These are phyloP conservation scores for Rosalia funebris DNA, from an alignment of 2,888 invertebrate genomes.

Conservation along the genomic window DNA sequence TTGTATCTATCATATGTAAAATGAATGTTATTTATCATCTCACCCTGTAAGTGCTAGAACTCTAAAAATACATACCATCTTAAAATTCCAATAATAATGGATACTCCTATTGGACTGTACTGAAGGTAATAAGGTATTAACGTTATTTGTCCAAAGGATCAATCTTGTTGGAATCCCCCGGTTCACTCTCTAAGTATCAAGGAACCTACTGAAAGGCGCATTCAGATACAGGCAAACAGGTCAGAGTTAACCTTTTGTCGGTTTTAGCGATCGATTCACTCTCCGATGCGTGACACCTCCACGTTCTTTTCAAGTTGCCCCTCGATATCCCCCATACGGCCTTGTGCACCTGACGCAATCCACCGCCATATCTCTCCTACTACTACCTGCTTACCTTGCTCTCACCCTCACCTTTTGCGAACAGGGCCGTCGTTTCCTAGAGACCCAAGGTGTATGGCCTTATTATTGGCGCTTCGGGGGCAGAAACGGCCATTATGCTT, in stretches of 20 bases:
- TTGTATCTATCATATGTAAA: too few species aligned
- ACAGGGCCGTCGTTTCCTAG: slow-evolving; percentile 1
- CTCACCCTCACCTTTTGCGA: slow-evolving; percentile 1
- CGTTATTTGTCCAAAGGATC: too few species aligned
- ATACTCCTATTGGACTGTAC: too few species aligned
- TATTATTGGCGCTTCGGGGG: slow-evolving; percentile 1
- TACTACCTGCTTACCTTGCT: slow-evolving; percentile 44
- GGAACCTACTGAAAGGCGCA: too few species aligned
- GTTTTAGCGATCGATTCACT: slow-evolving; percentile 51
- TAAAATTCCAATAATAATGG: too few species aligned
- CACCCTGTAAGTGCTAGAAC: too few species aligned
- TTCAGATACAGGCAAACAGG: slow-evolving; percentile 27
- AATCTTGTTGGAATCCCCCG: too few species aligned
- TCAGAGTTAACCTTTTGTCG: slow-evolving; percentile 39
- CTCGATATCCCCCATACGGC: slow-evolving; percentile 29
- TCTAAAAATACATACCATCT: too few species aligned
- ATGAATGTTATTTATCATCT: too few species aligned
- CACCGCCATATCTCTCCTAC: slow-evolving; percentile 39
- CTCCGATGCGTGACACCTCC: slow-evolving; percentile 53
- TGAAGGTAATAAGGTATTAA: too few species aligned
- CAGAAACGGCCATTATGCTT: background rate
- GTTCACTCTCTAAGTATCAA: too few species aligned
- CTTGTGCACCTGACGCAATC: slow-evolving; percentile 42
- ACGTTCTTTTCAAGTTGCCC: slow-evolving; percentile 39
- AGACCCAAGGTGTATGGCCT: background rate